Evolutionary conservation across 1,140 invertebrate genomes (phyloP).

Genomic region (Chironomus striatipennis): DNA sequence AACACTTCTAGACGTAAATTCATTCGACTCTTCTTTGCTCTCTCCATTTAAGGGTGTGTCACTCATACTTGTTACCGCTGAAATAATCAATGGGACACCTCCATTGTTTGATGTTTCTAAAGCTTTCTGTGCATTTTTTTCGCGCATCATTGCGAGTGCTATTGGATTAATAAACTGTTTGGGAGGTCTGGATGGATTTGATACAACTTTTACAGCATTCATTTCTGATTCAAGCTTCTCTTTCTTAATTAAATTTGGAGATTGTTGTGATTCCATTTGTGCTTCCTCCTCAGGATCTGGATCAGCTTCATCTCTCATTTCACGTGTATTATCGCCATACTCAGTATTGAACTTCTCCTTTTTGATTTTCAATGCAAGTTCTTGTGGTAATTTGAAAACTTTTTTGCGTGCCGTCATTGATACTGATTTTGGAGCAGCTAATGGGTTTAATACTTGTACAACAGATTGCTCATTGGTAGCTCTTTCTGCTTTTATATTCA

Average conservation of each 20-base stretch:
- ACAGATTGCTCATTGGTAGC: background rate
- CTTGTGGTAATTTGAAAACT: conserved; percentile 2
- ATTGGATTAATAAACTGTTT: conserved; percentile 17
- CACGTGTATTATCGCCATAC: background rate
- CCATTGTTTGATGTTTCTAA: background rate
- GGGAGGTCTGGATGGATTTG: background rate
- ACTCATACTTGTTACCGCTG: background rate
- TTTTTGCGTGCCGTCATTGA: background rate
- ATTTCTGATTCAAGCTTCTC: background rate
- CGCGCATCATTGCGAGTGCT: background rate
- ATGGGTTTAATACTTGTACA: background rate
- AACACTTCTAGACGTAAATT: background rate
- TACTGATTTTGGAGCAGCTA: background rate
- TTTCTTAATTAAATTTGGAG: background rate
- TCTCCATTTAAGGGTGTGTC: background rate
- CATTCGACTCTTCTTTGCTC: background rate
- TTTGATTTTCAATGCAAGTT: background rate
- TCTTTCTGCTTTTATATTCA: background rate
- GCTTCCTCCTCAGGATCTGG: background rate
- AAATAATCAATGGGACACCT: background rate
- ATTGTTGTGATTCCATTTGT: background rate
- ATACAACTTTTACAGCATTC: background rate
- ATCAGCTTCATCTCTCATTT: background rate
- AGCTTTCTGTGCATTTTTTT: background rate
- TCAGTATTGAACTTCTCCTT: background rate